A percentile compares a stretch with the other conserved stretches of the same genome.
phyloP scores from a whole-genome alignment of 1,140 invertebrate genomes.

The Ganaspis sp. region DNA sequence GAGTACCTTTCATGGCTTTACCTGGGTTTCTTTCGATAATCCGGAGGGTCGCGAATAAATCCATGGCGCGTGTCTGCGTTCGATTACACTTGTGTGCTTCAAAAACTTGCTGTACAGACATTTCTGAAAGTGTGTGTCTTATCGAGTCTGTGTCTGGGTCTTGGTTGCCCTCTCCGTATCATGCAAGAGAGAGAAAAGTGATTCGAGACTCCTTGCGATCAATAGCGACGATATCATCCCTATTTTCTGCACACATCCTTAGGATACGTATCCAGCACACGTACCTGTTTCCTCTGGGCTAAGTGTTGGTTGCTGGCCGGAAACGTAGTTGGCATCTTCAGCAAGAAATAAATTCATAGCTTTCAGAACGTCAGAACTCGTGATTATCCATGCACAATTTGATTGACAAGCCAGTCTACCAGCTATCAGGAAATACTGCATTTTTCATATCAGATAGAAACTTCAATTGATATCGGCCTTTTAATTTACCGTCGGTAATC shows the following conservation, averaged over 20 bases:
- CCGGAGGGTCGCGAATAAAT: conserved; percentile 23
- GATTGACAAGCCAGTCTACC: background rate
- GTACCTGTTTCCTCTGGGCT: background rate
- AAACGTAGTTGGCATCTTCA: conserved; percentile 23
- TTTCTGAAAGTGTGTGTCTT: background rate
- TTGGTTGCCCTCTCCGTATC: background rate
- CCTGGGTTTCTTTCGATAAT: conserved; percentile 28
- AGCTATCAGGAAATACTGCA: conserved; percentile 4
- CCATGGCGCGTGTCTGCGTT: conserved; percentile 21
- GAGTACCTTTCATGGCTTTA: conserved; percentile 20
- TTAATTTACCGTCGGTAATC: background rate
- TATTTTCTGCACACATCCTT: background rate
- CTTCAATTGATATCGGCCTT: conserved; percentile 3
- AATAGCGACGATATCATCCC: conserved; percentile 24
- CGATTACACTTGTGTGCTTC: background rate
- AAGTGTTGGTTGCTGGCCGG: background rate
- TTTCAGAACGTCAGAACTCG: conserved; percentile 14
- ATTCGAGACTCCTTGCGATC: conserved; percentile 16
- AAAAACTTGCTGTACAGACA: background rate
- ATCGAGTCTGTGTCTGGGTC: background rate
- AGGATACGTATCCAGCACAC: background rate
- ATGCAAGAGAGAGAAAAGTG: conserved; percentile 19
- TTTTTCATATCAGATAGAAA: conserved; percentile 5
- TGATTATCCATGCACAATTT: conserved; percentile 24
- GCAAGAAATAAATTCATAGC: conserved; percentile 16